Conservation (phyloP, 2,113 vertebrate species). For the Barbus barbus region DNA sequence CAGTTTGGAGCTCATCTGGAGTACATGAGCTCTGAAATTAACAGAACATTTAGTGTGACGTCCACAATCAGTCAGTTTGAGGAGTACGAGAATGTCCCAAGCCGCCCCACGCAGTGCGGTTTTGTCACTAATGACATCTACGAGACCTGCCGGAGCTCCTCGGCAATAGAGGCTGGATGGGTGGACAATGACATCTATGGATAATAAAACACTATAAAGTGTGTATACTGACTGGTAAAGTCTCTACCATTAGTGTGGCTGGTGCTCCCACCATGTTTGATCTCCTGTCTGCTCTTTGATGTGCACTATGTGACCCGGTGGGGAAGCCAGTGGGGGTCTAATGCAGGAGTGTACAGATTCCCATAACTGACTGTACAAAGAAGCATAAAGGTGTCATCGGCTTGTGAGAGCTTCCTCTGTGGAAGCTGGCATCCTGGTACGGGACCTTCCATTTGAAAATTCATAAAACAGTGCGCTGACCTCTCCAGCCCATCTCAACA, state of each 20-base stretch:
- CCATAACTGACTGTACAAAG: constrained; percentile 30
- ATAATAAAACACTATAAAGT: constrained; percentile 64
- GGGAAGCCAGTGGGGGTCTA: constrained; percentile 22
- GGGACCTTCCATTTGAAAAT: constrained; percentile 61
- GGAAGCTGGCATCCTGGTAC: constrained; percentile 64
- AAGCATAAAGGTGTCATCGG: constrained; percentile 52
- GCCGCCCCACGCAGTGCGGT: constrained; percentile 75
- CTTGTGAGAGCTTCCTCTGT: constrained; percentile 66
- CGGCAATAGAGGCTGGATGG: constrained; percentile 79
- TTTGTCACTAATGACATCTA: constrained; percentile 96
- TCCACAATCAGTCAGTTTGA: constrained; percentile 61
- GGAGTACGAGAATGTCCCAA: constrained; percentile 76
- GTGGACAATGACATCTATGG: constrained; percentile 98
- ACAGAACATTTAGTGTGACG: constrained; percentile 48
- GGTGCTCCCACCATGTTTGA: background rate
- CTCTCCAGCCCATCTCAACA: constrained; percentile 50
- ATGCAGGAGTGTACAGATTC: background rate
- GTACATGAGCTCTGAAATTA: constrained; percentile 56
- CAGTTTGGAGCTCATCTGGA: constrained; percentile 40
- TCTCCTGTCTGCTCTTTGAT: constrained; percentile 1
- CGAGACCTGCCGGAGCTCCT: constrained; percentile 76
- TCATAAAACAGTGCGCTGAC: constrained; percentile 60
- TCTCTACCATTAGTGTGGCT: background rate
- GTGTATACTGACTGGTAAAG: background rate
- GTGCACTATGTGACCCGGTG: constrained; percentile 20